Conservation (phyloP, 92 coral and sea anemone species). For the Porites lobata region DNA sequence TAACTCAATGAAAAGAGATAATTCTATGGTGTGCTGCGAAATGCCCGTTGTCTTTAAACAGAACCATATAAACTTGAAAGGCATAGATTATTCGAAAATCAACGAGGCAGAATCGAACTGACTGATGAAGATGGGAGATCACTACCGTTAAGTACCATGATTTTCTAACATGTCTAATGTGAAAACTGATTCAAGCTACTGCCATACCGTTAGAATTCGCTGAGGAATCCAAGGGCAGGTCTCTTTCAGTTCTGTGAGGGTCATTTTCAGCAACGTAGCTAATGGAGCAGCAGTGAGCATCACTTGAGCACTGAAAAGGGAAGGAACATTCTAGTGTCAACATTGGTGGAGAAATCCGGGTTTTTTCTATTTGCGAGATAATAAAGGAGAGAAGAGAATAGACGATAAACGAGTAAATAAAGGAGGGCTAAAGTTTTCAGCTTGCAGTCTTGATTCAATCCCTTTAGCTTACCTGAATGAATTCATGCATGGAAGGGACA, state of each 20-base stretch:
- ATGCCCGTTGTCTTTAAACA: too few relatives aligned
- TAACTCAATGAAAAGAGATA: too few relatives aligned
- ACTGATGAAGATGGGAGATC: too few relatives aligned
- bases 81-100: too few relatives aligned
- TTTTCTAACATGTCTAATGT: too few relatives aligned
- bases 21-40: too few relatives aligned
- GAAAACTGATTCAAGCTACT: too few relatives aligned
- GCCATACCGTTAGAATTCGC: conserved; percentile 66
- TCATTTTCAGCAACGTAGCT: conserved; percentile 71
- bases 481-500: conserved; percentile 91
- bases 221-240: conserved; percentile 92
- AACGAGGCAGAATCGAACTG: too few relatives aligned
- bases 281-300: conserved; percentile 93
- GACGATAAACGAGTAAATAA: background rate
- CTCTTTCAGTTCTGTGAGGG: conserved; percentile 68
- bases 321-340: background rate
- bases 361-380: too few relatives aligned
- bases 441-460: background rate
- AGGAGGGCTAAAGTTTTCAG: background rate
- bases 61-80: too few relatives aligned
- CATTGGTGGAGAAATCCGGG: background rate
- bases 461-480: conserved; percentile 81
- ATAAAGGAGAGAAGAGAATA: background rate
- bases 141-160: too few relatives aligned
- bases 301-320: conserved; percentile 86